Evolutionary conservation across 2,113 vertebrate genomes (phyloP).

Genomic region (Lasiurus cinereus): DNA sequence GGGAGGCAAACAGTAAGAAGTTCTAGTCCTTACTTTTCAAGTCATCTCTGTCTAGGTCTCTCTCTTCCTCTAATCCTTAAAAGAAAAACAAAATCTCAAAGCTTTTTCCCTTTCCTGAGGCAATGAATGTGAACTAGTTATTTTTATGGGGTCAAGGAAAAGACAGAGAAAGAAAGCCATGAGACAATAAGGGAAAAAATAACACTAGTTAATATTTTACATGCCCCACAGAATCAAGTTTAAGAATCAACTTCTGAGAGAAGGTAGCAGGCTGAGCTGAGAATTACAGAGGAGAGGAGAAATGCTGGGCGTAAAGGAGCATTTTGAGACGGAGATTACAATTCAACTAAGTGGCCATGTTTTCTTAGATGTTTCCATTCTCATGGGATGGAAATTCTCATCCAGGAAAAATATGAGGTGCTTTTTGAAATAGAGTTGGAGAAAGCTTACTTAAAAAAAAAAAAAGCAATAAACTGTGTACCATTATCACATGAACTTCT

Average conservation of each 20-base stretch:
- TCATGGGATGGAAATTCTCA: not conserved
- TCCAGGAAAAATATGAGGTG: not conserved
- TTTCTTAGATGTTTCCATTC: conserved; percentile 30
- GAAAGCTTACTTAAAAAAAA: not conserved
- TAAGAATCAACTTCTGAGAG: conserved; percentile 1
- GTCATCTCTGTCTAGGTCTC: not conserved
- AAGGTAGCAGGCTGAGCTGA: not conserved
- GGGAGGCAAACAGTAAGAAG: not conserved
- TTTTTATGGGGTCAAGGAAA: not conserved
- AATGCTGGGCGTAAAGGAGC: not conserved
- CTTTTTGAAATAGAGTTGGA: not conserved
- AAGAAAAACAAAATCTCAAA: not conserved
- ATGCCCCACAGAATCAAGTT: not conserved
- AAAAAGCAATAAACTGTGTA: not conserved
- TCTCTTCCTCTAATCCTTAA: not conserved
- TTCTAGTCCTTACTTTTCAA: not conserved
- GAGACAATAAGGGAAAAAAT: not conserved
- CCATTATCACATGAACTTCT: not conserved
- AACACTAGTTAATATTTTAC: not conserved
- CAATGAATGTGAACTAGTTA: not conserved
- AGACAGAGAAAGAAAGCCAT: not conserved
- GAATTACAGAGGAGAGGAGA: not conserved
- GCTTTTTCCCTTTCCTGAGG: not conserved
- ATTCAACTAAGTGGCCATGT: not conserved
- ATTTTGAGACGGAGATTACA: not conserved